Evolutionary conservation across 2,797 vertebrate species (phyloP).

Genomic region (Poeciliopsis infans): DNA sequence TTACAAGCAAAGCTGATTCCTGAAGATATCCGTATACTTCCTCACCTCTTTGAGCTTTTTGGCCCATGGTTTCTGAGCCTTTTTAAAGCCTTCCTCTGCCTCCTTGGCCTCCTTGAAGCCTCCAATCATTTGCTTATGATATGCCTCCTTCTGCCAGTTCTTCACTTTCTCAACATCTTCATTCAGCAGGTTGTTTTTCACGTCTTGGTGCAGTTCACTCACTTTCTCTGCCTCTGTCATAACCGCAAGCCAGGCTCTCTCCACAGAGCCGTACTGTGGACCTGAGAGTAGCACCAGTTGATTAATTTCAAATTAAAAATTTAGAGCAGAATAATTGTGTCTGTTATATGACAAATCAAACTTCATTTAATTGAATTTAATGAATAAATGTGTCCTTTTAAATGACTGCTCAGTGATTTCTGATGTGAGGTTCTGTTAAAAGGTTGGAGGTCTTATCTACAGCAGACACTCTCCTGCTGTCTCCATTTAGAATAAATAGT

Average conservation of each 20-base stretch:
- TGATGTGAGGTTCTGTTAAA: background rate
- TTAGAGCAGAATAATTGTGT: background rate
- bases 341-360: background rate
- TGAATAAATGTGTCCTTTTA: background rate
- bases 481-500: background rate
- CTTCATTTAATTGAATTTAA: background rate
- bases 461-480: background rate
- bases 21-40: background rate
- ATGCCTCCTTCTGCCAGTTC: conserved; percentile 99
- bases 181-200: conserved; percentile 90
- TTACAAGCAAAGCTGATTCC: too few species aligned
- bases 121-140: conserved; percentile 99
- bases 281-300: conserved; percentile 71
- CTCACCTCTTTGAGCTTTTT: conserved; percentile 98
- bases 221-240: conserved; percentile 96
- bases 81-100: conserved; percentile 96
- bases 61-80: conserved; percentile 98
- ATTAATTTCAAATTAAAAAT: conserved; percentile 15
- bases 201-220: conserved; percentile 95
- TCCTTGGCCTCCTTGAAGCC: conserved; percentile 98
- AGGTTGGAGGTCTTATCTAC: background rate
- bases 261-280: conserved; percentile 95
- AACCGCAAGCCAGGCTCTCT: conserved; percentile 92
- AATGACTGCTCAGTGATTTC: background rate
- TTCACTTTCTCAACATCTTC: conserved; percentile 96